These are phyloP conservation scores for Drymodes brunneopygia DNA, from an alignment of 2,113 vertebrate species.

Conservation along the genomic window DNA sequence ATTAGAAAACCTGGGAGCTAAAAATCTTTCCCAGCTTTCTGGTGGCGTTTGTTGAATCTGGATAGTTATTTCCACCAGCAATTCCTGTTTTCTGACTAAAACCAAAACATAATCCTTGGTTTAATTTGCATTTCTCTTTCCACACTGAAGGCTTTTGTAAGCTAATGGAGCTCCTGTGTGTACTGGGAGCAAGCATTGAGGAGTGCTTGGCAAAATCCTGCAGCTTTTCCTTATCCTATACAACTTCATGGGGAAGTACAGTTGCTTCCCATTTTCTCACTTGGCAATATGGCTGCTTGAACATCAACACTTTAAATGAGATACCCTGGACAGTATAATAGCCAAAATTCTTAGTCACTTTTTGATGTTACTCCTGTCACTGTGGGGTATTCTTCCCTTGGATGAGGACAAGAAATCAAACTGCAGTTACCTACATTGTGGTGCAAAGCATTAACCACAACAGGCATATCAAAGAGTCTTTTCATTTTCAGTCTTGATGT, in stretches of 20 bases:
- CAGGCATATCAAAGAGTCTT: neutral
- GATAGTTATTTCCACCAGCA: neutral
- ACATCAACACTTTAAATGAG: neutral
- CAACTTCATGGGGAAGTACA: rapidly evolving
- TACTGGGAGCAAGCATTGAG: neutral
- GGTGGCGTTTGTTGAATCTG: neutral
- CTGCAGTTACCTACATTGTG: neutral
- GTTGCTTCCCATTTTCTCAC: neutral
- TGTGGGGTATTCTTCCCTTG: neutral
- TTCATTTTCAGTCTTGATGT: neutral
- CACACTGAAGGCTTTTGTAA: neutral
- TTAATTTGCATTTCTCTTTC: neutral
- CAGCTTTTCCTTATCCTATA: neutral
- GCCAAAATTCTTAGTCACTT: neutral
- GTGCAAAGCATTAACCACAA: neutral
- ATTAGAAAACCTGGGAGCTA: neutral
- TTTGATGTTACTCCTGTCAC: neutral
- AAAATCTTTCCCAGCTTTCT: neutral
- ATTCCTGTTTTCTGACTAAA: neutral
- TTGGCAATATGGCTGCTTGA: neutral
- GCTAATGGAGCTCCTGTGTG: neutral
- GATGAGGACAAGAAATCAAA: neutral
- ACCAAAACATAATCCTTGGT: rapidly evolving
- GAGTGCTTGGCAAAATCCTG: neutral
- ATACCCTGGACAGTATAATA: neutral